These are phyloP conservation scores for Bufotes viridis DNA, from an alignment of 2,797 vertebrate species.

Conservation along the genomic window DNA sequence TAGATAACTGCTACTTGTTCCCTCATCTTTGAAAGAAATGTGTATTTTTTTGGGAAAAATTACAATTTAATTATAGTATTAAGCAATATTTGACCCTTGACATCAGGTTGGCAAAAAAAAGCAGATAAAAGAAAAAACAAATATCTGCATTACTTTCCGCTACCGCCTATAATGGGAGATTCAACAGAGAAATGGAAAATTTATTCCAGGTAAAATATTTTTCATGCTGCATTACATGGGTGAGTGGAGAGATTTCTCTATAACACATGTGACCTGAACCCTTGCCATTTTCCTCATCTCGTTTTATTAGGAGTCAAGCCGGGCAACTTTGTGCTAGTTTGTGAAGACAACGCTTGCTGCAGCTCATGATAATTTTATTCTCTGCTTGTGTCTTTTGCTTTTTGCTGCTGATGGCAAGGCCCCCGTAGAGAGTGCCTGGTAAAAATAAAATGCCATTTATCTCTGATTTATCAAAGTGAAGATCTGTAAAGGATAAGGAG, in stretches of 20 bases:
- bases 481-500: neutral
- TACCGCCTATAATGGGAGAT: neutral
- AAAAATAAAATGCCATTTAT: constrained; percentile 59
- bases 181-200: constrained; percentile 33
- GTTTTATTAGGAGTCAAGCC: constrained; percentile 30
- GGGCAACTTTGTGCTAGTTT: constrained; percentile 7
- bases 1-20: no score
- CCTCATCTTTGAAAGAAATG: no score
- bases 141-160: neutral
- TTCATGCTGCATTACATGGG: constrained; percentile 44
- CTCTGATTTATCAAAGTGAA: constrained; percentile 45
- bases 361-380: constrained; percentile 46
- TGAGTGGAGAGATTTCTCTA: constrained; percentile 35
- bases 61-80: no score
- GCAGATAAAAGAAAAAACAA: neutral
- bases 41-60: no score
- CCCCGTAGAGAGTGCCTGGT: constrained; percentile 36
- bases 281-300: constrained; percentile 20
- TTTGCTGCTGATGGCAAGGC: constrained; percentile 18
- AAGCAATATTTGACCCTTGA: no score
- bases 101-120: neutral
- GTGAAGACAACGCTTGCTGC: constrained; percentile 12
- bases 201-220: constrained; percentile 25
- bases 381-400: constrained; percentile 20
- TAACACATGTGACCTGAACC: constrained; percentile 7